Evolutionary conservation across 2,113 vertebrate genomes (phyloP).

Genomic region (Callionymus lyra): DNA sequence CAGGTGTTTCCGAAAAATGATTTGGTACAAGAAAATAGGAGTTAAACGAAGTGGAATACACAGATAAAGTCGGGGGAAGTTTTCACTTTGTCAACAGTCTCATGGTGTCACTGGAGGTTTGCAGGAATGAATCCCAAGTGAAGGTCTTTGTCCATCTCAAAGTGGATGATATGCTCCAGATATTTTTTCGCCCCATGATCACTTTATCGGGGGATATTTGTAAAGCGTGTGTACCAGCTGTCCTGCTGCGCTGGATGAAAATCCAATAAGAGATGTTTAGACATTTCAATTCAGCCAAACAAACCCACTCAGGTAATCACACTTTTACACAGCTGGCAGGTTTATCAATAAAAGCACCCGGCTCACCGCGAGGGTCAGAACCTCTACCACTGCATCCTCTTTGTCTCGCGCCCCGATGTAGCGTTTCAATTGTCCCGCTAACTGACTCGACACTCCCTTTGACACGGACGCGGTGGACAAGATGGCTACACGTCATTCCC

Average conservation of each 20-base stretch:
- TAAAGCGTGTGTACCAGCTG: constrained; percentile 23
- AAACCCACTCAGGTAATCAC: constrained; percentile 33
- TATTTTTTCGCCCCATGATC: constrained; percentile 6
- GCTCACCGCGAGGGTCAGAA: constrained; percentile 31
- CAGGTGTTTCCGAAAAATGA: no score
- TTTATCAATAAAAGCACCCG: constrained; percentile 52
- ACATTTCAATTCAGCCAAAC: constrained; percentile 42
- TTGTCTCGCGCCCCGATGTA: constrained; percentile 39
- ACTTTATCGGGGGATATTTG: constrained; percentile 23
- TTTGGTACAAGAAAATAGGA: no score
- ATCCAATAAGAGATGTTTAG: constrained; percentile 31
- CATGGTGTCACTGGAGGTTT: no score
- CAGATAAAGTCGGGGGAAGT: no score
- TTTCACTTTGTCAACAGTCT: no score
- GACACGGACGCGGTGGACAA: constrained; percentile 68
- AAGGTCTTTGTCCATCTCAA: no score
- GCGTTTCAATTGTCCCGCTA: constrained; percentile 68
- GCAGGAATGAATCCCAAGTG: no score
- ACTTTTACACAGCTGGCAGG: constrained; percentile 41
- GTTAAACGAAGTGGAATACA: no score
- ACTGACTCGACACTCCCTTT: constrained; percentile 78
- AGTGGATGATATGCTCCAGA: no score
- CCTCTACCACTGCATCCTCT: constrained; percentile 42
- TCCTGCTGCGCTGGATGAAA: constrained; percentile 24
- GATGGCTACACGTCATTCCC: constrained; percentile 71